These are phyloP conservation scores for Ochropacha duplaris DNA, from an alignment of 2,888 invertebrate genomes.

Conservation along the genomic window DNA sequence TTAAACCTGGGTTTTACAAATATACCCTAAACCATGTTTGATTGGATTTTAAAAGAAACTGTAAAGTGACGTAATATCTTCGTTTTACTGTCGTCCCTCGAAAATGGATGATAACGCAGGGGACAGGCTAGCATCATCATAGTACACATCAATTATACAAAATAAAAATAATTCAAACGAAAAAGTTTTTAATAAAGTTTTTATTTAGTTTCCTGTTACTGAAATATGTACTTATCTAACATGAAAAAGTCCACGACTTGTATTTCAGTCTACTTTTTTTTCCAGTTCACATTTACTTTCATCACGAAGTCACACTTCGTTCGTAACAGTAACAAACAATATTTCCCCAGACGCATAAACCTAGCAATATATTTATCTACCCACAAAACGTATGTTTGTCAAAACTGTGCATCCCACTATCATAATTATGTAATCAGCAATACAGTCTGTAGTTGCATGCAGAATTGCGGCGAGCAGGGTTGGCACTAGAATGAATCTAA, in stretches of 20 bases:
- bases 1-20: too few relatives aligned
- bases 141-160: too few relatives aligned
- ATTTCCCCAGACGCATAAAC: conserved; percentile 3
- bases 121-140: too few relatives aligned
- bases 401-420: not conserved
- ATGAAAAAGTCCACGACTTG: not conserved
- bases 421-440: conserved; percentile 13
- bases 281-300: not conserved
- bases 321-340: not conserved
- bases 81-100: too few relatives aligned
- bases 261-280: not conserved
- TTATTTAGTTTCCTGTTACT: too few relatives aligned
- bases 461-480: conserved; percentile 4
- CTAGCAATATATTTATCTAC: not conserved
- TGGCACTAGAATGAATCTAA: not conserved
- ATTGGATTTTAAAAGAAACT: too few relatives aligned
- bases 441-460: conserved; percentile 21
- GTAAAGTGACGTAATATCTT: too few relatives aligned
- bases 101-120: too few relatives aligned
- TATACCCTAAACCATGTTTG: too few relatives aligned
- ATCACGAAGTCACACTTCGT: not conserved
- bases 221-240: conserved; percentile 9
- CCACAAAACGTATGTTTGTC: not conserved
- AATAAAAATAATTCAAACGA: not conserved
- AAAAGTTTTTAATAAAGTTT: not conserved